Base-by-base conservation (phyloP, 2,797 vertebrate genomes). In the Cottoperca gobio region DNA sequence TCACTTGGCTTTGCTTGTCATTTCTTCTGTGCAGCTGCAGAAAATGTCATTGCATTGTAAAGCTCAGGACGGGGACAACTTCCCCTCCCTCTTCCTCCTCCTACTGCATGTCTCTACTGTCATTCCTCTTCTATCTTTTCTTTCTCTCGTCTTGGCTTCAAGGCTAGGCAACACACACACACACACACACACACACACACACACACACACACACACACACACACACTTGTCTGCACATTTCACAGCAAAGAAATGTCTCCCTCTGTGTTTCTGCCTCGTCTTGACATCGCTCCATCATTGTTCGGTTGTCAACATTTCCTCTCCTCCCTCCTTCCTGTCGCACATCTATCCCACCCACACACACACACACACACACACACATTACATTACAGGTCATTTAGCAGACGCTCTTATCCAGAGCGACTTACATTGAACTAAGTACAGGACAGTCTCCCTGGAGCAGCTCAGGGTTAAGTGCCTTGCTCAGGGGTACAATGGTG, bases 221-320 rank as follows among this genome's bases (percentile, higher is more conserved):
- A n/a, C n/a, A n/a, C n/a, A n/a, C n/a, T n/a, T n/a, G n/a, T n/a
- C n/a, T n/a, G n/a, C n/a, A n/a, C n/a, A n/a, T n/a, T 75, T 70
- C 58, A 82, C 45, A 49, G 61, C 49, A 59, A 26, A 76, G 58
- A 81, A 65, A 75, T 12, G 53, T 79, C 69, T 76, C 76, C 42
- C 50, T 58, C 50, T 74, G 40, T 23, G 61, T 70, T 73, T 23
- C 37, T 74, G n/a, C 14, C 24, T 45, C 11, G 14, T 78, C 70
- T 73, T 66, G 76, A 68, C 78, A 70, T 75, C 52, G 39, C 74
- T 79, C 72, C 57, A 55, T 87, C 64, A 79, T 61, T 86, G 81
- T 79, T 81, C 7, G 1, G n/a, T 55, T 86, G 82, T 88, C 82
- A 79, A 46, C 42, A 65, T 14, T 71, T 42, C n/a, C 54, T 50